Evolutionary conservation across 1,140 invertebrate species (phyloP).

Genomic region (Pemphigus obesinymphae): DNA sequence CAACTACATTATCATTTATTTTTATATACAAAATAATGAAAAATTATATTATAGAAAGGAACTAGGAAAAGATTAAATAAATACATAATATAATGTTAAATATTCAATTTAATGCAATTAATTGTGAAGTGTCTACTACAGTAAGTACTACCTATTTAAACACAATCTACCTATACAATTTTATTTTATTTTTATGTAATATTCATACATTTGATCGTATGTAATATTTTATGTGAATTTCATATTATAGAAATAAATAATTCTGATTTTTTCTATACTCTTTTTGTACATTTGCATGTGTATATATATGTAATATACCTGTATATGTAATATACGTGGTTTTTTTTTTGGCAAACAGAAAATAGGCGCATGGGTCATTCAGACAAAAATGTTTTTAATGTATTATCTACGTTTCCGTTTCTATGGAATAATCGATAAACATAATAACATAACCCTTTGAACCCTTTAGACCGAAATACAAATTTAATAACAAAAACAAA

Average conservation of each 20-base stretch:
- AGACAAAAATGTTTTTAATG: conserved; percentile 13
- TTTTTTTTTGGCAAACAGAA: background rate
- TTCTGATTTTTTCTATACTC: background rate
- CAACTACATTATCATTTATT: no score
- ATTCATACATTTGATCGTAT: no score
- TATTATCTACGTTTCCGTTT: conserved; percentile 26
- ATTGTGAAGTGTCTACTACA: no score
- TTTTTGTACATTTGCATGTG: background rate
- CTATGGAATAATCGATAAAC: conserved; percentile 39
- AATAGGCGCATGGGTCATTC: background rate
- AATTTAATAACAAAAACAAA: background rate
- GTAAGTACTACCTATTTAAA: no score
- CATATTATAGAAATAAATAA: background rate
- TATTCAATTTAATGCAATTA: no score
- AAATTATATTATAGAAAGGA: no score
- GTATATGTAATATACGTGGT: background rate
- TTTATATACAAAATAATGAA: no score
- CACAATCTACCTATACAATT: no score
- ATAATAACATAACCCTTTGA: conserved; percentile 38
- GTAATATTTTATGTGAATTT: no score
- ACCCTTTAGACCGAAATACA: background rate
- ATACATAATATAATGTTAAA: no score
- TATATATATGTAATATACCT: background rate
- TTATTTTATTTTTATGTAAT: no score
- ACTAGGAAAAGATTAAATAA: no score